phyloP scores from a whole-genome alignment of 2,888 invertebrate genomes.

The Congeria kusceri region DNA sequence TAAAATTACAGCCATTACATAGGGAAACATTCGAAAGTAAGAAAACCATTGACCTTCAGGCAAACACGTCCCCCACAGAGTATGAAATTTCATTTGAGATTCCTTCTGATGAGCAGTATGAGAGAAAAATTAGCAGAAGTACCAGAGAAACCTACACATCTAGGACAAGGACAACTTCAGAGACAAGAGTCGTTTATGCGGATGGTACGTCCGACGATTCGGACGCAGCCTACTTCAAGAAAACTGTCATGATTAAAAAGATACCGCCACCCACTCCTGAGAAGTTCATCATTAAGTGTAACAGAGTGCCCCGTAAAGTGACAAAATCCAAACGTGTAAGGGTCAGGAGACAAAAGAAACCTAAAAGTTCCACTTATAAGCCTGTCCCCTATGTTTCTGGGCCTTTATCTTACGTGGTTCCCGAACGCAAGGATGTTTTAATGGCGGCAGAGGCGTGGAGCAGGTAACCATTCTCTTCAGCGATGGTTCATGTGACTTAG shows the following conservation, averaged over 20 bases:
- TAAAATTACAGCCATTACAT: background rate
- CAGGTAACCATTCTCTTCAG: constrained; percentile 48
- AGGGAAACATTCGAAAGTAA: background rate
- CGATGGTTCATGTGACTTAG: constrained; percentile 50
- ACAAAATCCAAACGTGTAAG: constrained; percentile 51
- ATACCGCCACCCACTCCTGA: constrained; percentile 55
- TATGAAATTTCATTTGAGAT: background rate
- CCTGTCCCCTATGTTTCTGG: constrained; percentile 56
- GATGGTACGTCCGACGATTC: constrained; percentile 34
- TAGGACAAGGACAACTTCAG: constrained; percentile 15
- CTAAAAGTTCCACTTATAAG: constrained; percentile 29
- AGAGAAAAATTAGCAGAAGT: constrained; percentile 10
- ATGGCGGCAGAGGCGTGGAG: constrained; percentile 58
- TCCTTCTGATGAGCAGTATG: background rate
- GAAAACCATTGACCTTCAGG: background rate
- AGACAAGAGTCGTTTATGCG: constrained; percentile 34
- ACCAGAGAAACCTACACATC: constrained; percentile 8
- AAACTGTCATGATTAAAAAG: constrained; percentile 52
- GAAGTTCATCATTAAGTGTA: constrained; percentile 49
- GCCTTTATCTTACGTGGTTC: constrained; percentile 53
- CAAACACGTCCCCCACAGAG: background rate
- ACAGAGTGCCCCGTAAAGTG: constrained; percentile 41
- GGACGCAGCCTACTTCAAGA: constrained; percentile 41
- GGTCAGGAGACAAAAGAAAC: constrained; percentile 51
- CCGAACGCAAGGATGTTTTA: constrained; percentile 60